Percentiles rank a stretch among this genome's conserved stretches.
Evolutionary conservation across 2,797 vertebrate genomes (phyloP).

Genomic region (Melanotaenia nigrans): DNA sequence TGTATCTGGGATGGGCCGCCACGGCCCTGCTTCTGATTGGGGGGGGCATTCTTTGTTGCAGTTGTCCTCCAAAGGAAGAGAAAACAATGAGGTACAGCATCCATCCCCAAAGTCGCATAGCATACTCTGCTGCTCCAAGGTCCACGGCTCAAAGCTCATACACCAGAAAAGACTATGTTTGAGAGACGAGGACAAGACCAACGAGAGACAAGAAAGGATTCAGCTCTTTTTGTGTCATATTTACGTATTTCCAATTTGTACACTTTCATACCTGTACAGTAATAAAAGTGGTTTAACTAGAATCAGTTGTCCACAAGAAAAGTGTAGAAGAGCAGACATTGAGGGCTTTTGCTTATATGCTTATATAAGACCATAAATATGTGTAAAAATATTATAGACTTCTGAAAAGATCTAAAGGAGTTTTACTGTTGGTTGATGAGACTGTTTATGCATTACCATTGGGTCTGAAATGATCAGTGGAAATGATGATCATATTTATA

Average conservation of each 20-base stretch:
- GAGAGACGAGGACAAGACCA: conserved; percentile 39
- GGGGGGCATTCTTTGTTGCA: conserved; percentile 91
- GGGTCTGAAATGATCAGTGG: conserved; percentile 3
- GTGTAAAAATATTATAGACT: conserved; percentile 25
- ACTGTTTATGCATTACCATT: conserved; percentile 47
- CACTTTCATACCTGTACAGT: conserved; percentile 17
- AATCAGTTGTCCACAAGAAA: neutral
- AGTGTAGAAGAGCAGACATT: neutral
- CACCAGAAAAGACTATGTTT: conserved; percentile 93
- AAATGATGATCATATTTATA: neutral
- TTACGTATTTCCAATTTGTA: conserved; percentile 10
- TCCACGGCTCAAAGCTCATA: conserved; percentile 86
- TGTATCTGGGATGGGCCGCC: conserved; percentile 93
- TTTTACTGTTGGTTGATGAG: conserved; percentile 17
- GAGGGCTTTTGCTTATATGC: neutral
- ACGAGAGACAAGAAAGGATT: neutral
- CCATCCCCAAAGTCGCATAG: conserved; percentile 76
- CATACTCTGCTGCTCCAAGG: conserved; percentile 86
- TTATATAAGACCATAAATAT: conserved; percentile 11
- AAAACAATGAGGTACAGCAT: conserved; percentile 73
- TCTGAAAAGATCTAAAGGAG: conserved; percentile 5
- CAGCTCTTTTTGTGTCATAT: neutral
- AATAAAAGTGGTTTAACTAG: conserved; percentile 1
- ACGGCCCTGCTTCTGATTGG: conserved; percentile 85
- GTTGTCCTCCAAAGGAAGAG: conserved; percentile 89